phyloP scores from a whole-genome alignment of 1,140 invertebrate species.

The Oryctes rhinoceros region DNA sequence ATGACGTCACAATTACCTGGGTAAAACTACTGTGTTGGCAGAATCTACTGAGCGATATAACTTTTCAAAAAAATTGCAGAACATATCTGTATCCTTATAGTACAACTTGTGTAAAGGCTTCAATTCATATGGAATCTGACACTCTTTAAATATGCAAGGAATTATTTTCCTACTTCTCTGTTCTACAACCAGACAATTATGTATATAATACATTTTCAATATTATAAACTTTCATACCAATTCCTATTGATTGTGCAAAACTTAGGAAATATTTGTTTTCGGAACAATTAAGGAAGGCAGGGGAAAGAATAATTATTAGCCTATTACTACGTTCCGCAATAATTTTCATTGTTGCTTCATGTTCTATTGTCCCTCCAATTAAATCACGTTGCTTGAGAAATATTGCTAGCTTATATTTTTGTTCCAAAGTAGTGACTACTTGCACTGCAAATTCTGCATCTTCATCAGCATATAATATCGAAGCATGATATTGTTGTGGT shows the following conservation, averaged over 20 bases:
- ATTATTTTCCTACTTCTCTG: conserved; percentile 70
- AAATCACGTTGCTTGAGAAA: conserved; percentile 75
- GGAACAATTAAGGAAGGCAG: conserved; percentile 73
- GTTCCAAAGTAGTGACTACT: conserved; percentile 71
- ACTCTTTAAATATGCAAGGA: conserved; percentile 70
- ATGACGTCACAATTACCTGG: not conserved
- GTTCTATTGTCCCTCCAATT: conserved; percentile 71
- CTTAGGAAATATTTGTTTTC: conserved; percentile 76
- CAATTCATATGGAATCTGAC: conserved; percentile 68
- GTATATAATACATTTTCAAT: conserved; percentile 41
- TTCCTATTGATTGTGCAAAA: conserved; percentile 76
- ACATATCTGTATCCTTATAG: conserved; percentile 63
- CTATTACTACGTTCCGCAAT: conserved; percentile 77
- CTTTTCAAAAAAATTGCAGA: conserved; percentile 72
- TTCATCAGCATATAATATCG: conserved; percentile 75
- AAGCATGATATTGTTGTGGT: conserved; percentile 73
- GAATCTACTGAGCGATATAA: conserved; percentile 63
- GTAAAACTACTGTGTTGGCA: conserved; percentile 41
- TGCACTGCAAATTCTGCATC: conserved; percentile 71
- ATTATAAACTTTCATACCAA: conserved; percentile 65
- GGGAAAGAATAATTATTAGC: conserved; percentile 76
- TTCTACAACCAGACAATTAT: conserved; percentile 60
- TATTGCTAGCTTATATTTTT: conserved; percentile 69
- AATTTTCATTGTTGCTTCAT: conserved; percentile 74
- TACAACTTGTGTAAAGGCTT: conserved; percentile 66